A percentile compares a stretch with the other conserved stretches of the same genome.
Evolutionary conservation across 2,797 vertebrate genomes (phyloP).

Genomic region (Galagoides demidoff): DNA sequence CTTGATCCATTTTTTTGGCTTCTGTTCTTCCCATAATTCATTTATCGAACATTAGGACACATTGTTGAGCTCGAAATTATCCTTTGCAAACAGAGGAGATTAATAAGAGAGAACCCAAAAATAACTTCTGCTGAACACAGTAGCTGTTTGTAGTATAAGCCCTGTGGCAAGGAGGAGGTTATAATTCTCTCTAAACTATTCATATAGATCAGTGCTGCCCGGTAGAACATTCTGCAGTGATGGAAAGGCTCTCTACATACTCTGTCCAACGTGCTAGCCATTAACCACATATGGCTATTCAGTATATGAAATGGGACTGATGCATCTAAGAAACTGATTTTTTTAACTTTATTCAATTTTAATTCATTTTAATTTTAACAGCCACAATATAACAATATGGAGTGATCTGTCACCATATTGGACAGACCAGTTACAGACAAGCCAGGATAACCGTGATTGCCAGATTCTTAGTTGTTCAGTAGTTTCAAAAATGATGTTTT

Average conservation of each 20-base stretch:
- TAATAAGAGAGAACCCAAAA: background rate
- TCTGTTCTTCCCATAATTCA: constrained; percentile 13
- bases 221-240: background rate
- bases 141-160: background rate
- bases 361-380: background rate
- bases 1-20: background rate
- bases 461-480: background rate
- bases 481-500: background rate
- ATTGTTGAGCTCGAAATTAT: background rate
- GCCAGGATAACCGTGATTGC: background rate
- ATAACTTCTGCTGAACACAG: background rate
- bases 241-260: background rate
- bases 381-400: background rate
- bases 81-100: background rate
- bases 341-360: background rate
- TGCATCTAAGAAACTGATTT: background rate
- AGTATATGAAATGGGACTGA: background rate
- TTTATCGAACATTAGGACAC: background rate
- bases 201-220: background rate
- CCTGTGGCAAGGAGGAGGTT: background rate
- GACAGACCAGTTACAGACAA: background rate
- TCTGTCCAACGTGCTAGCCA: background rate
- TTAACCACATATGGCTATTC: background rate
- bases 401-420: background rate
- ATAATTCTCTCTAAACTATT: background rate